A percentile compares a stretch with the other conserved stretches of the same genome.
Evolutionary conservation across 1,140 invertebrate genomes (phyloP).

Genomic region (Temnothorax curvispinosus): DNA sequence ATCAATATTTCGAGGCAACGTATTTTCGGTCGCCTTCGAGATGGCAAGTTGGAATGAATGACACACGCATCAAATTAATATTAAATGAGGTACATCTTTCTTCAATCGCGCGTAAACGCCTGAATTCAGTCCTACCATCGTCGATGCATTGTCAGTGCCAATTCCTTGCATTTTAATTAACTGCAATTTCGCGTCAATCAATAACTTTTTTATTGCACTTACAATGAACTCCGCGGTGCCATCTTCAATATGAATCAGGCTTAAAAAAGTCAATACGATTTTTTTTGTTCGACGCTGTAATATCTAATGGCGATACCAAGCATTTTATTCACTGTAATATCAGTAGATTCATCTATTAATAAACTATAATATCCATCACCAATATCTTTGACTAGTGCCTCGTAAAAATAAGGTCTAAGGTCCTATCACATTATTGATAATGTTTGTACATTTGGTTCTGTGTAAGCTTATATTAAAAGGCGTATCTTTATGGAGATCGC

Average conservation of each 20-base stretch:
- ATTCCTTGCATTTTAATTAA: not conserved
- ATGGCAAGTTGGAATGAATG: slow-evolving; percentile 5
- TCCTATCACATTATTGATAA: not conserved
- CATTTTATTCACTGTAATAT: slow-evolving; percentile 7
- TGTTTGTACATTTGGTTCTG: not conserved
- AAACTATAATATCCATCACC: not conserved
- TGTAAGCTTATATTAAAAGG: slow-evolving; percentile 1
- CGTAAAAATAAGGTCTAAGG: not conserved
- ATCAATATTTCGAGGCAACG: slow-evolving; percentile 6
- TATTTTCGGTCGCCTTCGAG: slow-evolving; percentile 5
- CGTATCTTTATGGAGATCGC: not conserved
- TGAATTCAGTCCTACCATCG: not conserved
- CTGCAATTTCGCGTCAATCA: not conserved
- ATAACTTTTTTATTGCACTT: not conserved
- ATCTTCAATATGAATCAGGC: not conserved
- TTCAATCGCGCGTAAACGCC: not conserved
- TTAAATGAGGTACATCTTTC: slow-evolving; percentile 2
- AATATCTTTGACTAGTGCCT: not conserved
- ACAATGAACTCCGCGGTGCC: not conserved
- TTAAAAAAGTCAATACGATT: not conserved
- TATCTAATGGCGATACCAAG: not conserved
- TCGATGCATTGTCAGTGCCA: slow-evolving; percentile 5
- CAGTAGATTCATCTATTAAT: slow-evolving; percentile 14
- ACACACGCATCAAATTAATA: slow-evolving; percentile 11
- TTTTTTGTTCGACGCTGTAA: not conserved